Percentiles rank a stretch among this genome's conserved stretches.
Conservation (phyloP, 2,797 vertebrate species). For the Monodelphis domestica region DNA sequence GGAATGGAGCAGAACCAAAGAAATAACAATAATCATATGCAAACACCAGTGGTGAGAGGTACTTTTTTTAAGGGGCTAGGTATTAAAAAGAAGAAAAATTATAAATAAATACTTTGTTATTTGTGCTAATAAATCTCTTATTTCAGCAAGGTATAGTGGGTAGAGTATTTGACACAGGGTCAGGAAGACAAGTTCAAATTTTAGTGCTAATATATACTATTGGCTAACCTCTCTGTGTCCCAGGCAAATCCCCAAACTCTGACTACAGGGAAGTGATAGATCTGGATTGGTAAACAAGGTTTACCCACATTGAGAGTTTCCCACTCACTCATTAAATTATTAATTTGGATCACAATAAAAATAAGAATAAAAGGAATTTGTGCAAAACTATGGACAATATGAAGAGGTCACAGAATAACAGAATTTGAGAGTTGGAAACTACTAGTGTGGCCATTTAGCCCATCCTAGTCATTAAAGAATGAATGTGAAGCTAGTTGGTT, state of each 20-base stretch:
- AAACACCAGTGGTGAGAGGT: background rate
- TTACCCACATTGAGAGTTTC: background rate
- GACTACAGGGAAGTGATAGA: background rate
- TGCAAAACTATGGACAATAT: background rate
- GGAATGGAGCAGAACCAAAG: background rate
- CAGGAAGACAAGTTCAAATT: background rate
- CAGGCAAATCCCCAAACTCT: background rate
- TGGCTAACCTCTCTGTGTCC: background rate
- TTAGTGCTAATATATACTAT: background rate
- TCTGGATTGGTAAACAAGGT: background rate
- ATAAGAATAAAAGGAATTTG: background rate
- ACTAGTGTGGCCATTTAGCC: background rate
- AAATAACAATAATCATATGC: background rate
- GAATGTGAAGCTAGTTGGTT: too few species aligned
- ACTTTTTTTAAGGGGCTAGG: background rate
- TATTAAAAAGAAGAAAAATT: background rate
- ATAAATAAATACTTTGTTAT: background rate
- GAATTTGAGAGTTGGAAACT: background rate
- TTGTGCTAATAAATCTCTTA: background rate
- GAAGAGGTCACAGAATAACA: background rate
- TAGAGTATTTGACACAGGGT: background rate
- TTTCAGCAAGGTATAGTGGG: background rate
- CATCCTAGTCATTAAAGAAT: background rate
- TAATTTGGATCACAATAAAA: background rate
- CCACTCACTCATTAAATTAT: background rate